Conservation (phyloP, 1,140 invertebrate species). For the Drosophila parabipectinata region DNA sequence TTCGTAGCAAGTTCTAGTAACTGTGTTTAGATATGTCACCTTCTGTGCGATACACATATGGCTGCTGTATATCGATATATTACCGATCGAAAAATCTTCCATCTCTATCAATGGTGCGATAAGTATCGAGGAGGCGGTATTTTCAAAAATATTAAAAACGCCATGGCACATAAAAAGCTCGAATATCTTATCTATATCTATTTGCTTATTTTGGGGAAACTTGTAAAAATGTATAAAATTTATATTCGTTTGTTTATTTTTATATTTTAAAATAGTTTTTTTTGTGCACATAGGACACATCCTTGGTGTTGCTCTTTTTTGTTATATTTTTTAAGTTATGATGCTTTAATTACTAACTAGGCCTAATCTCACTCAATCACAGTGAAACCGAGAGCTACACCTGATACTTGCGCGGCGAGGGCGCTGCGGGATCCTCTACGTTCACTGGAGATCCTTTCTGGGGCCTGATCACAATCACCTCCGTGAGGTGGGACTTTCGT, state of each 20-base stretch:
- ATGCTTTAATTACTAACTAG: slow-evolving; percentile 11
- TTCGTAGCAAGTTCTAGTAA: slow-evolving; percentile 38
- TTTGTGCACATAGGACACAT: too few species aligned
- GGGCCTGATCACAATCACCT: slow-evolving; percentile 44
- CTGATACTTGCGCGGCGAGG: slow-evolving; percentile 49
- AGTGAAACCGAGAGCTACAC: slow-evolving; percentile 15
- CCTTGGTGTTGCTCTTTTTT: background rate
- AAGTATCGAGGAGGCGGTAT: too few species aligned
- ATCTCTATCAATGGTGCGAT: too few species aligned
- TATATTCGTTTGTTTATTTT: too few species aligned
- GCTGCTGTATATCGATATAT: background rate
- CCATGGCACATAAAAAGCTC: too few species aligned
- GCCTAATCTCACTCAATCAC: background rate
- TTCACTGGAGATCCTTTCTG: background rate
- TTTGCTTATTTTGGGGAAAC: too few species aligned
- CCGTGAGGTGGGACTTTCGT: slow-evolving; percentile 42
- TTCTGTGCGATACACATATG: background rate
- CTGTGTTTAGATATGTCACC: background rate
- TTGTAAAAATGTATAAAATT: too few species aligned
- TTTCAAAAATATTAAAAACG: too few species aligned
- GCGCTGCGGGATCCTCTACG: background rate
- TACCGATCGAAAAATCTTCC: background rate
- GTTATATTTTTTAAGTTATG: background rate
- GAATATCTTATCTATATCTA: too few species aligned
- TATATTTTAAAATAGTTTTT: too few species aligned